phyloP scores from a whole-genome alignment of 2,888 invertebrate species.

The Dendrolimus pini region DNA sequence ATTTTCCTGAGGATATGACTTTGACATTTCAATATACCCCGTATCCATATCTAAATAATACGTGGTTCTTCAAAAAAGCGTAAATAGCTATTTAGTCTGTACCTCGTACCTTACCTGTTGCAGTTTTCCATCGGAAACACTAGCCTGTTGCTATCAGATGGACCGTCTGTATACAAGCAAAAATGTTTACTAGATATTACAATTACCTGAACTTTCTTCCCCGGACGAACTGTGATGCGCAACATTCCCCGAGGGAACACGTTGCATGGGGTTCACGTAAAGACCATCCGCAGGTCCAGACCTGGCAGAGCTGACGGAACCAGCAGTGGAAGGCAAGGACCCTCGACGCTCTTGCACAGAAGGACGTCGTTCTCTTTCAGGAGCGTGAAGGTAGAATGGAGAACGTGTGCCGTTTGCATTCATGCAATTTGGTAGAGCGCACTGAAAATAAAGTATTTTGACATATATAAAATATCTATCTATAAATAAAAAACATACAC shows the following conservation, averaged over 20 bases:
- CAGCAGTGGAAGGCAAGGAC: constrained; percentile 51
- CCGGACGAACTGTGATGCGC: constrained; percentile 59
- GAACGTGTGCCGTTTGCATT: constrained; percentile 64
- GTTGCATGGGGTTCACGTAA: constrained; percentile 89
- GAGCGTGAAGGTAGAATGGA: constrained; percentile 87
- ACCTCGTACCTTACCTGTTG: no score
- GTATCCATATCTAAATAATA: no score
- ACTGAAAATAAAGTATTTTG: constrained; percentile 45
- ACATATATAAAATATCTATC: no score
- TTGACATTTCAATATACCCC: no score
- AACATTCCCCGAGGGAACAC: constrained; percentile 40
- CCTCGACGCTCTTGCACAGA: constrained; percentile 52
- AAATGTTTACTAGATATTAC: no score
- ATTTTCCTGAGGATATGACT: no score
- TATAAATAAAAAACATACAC: no score
- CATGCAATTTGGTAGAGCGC: constrained; percentile 72
- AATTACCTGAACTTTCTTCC: constrained; percentile 62
- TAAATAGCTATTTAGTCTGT: no score
- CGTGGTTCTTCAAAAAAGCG: no score
- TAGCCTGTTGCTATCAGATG: no score
- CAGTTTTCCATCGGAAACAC: no score
- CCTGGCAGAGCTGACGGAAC: constrained; percentile 56
- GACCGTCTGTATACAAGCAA: no score
- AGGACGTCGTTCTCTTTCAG: constrained; percentile 57
- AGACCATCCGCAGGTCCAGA: constrained; percentile 84